These are phyloP conservation scores for Psilopsiagon aymara DNA, from an alignment of 2,113 vertebrate genomes.

Conservation along the genomic window DNA sequence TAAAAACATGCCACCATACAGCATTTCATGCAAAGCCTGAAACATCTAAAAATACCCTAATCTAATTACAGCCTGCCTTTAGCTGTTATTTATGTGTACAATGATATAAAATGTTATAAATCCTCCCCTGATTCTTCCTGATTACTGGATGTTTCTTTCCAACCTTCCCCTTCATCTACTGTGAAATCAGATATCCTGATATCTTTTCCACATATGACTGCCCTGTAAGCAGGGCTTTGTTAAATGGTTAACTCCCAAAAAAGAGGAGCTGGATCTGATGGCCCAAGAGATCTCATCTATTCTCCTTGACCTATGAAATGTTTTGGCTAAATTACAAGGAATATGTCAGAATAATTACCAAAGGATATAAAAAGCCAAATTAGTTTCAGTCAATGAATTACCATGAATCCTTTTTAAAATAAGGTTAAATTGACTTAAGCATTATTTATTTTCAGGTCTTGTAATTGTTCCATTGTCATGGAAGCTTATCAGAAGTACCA, in stretches of 20 bases:
- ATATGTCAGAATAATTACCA: background rate
- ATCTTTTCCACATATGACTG: background rate
- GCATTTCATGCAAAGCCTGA: background rate
- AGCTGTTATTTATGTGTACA: background rate
- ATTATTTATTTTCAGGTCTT: conserved; percentile 36
- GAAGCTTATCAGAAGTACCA: conserved; percentile 31
- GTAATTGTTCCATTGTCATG: background rate
- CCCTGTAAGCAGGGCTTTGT: background rate
- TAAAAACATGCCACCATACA: background rate
- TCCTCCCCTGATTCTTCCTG: background rate
- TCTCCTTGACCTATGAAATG: background rate
- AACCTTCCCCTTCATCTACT: background rate
- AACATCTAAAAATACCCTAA: background rate
- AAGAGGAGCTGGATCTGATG: background rate
- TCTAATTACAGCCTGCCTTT: background rate
- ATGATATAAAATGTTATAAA: background rate
- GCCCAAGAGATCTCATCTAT: background rate
- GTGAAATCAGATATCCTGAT: background rate
- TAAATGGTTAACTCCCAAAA: background rate
- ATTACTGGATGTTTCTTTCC: background rate
- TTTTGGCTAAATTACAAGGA: background rate
- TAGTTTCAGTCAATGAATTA: background rate
- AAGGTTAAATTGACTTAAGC: background rate
- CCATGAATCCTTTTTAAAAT: background rate
- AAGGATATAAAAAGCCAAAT: background rate